Base-by-base conservation (phyloP, 2,888 invertebrate genomes). In the Eubasilissa splendida region DNA sequence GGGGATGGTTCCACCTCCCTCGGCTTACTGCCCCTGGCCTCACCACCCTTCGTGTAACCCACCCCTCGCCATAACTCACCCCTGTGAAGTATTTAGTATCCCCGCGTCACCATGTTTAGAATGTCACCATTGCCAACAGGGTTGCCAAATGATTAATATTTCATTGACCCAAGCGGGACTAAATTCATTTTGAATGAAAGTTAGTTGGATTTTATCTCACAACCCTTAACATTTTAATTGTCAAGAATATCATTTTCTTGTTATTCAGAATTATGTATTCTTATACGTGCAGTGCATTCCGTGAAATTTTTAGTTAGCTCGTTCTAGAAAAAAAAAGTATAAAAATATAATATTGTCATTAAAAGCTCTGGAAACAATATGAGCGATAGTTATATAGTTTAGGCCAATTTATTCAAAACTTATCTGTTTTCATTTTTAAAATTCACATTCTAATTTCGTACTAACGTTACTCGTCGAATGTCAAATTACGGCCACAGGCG, bases 81-180 rank as follows among this genome's bases (percentile, higher is more conserved):
- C 63, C 80, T 50, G 59, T 58, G 52, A 75, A 74, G 80, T 75
- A 75, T 80, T 80, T 80, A 80, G 68, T 75, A 63, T 58, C 76
- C 66, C 52, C 70, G 73, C 79, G 73, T n/a, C 75, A 76, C 74
- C 74, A 76, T 80, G 66, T 80, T 76, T 80, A 73, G 76, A 75
- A 53, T 75, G 68, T 68, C 75, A 66, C 75, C 59, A 65, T 50
- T 52, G 50, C 65, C 50, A 79, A n/a, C 76, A 80, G 80, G 80
- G 80, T 42, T 80, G 68, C 50, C 76, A 60, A 42, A 42, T 50
- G 50, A 54, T 33, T 52, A 31, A 68, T 42, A 42, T n/a, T 68
- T 68, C 63, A 63, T 12, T 68, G 52, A 68, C 42, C 14, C 68
- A 68, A 68, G 50, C 50, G 68, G 22, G 14, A 42, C 10, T 68